These are phyloP conservation scores for Gymnosoma rotundatum DNA, from an alignment of 2,888 invertebrate species.

Conservation along the genomic window DNA sequence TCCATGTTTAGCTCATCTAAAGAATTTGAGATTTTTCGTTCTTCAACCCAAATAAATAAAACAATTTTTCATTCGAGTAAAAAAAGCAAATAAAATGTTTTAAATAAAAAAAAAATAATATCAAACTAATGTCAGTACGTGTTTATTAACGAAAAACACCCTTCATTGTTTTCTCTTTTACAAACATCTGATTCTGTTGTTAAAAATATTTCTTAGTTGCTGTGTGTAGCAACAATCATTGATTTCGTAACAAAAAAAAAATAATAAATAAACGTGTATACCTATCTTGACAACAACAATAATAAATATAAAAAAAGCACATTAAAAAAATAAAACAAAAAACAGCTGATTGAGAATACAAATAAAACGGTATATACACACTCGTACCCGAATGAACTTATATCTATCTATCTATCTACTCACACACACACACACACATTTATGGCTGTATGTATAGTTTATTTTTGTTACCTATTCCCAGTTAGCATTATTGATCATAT, in stretches of 20 bases:
- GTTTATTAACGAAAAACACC: too few relatives aligned
- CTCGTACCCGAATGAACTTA: not conserved
- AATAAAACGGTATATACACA: conserved; percentile 17
- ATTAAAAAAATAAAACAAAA: conserved; percentile 42
- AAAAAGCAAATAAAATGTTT: too few relatives aligned
- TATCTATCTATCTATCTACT: not conserved
- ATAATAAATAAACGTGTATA: not conserved
- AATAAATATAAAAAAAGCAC: not conserved
- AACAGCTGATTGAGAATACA: conserved; percentile 72
- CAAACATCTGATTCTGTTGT: not conserved
- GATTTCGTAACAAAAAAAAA: conserved; percentile 66
- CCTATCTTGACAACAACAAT: conserved; percentile 1
- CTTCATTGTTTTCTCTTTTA: not conserved
- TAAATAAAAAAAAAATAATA: not conserved
- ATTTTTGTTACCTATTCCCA: too few relatives aligned
- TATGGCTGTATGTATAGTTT: too few relatives aligned
- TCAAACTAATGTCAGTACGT: not conserved
- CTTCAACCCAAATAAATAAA: too few relatives aligned
- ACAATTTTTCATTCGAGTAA: too few relatives aligned
- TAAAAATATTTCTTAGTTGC: not conserved
- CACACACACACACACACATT: too few relatives aligned
- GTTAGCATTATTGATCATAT: too few relatives aligned
- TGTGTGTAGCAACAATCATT: not conserved
- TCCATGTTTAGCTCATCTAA: too few relatives aligned
- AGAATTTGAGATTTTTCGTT: too few relatives aligned